Evolutionary conservation across 2,888 invertebrate species (phyloP), one percentile per base, ranked within the genome.

Genomic region (Eupithecia inturbata): DNA sequence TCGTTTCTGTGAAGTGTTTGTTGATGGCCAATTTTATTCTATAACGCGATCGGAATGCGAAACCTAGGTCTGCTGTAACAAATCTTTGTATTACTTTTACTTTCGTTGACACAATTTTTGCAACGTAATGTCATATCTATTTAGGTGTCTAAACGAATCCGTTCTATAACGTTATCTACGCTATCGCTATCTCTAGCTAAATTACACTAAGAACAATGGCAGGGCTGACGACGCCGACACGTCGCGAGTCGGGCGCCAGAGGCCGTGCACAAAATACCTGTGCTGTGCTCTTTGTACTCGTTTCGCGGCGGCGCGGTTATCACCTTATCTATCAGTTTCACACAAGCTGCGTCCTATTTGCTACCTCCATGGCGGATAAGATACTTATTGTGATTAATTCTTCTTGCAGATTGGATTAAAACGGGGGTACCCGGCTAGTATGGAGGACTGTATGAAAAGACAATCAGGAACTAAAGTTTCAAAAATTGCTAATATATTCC

Each of bases 401-500:
- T 83, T 87, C 81, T 94, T 95, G 78, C 94, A 95, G 95, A 88
- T 94, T 86, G 90, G 89, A 88, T 91, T 95, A 89, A 94, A 92
- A 86, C 92, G 92, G 94, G 91, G 89, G 83, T 89, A 90, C 87
- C 91, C 89, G 92, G 86, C 94, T 95, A 95, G 95, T 86, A 95
- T 96, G 95, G 96, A 96, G 93, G 96, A 96, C 89, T 95, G 96
- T 82, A 96, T 95, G 90, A 96, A 95, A 85, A 93, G 95, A 82
- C 95, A 95, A 88, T 85, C 90, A 82, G 97, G 97, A 91, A 96
- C 96, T 83, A 98, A 98, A 95, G 98, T 98, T 86, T 98, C 98
- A 79, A 97, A 98, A 95, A 98, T 98, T 82, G 98, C 98, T 76
- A 98, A 98, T 91, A 97, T 98, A 88, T 98, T 98, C 92, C 98